These are phyloP conservation scores for Hartigia nigra DNA, from an alignment of 2,888 invertebrate species.

Conservation along the genomic window DNA sequence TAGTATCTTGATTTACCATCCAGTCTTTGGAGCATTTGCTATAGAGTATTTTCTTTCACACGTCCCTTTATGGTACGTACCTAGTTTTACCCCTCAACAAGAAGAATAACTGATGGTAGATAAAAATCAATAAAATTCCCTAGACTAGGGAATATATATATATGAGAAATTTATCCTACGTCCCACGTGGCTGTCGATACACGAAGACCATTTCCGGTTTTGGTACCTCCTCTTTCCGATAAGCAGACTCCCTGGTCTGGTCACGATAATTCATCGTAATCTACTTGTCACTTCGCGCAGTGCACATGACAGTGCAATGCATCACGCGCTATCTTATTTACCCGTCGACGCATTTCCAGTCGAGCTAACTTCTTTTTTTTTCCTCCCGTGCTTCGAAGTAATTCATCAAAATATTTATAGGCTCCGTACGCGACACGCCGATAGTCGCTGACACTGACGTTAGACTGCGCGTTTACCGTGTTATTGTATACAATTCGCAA, in stretches of 20 bases:
- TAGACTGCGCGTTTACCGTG: neutral
- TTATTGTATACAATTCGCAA: neutral
- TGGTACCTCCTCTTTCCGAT: neutral
- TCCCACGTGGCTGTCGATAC: neutral
- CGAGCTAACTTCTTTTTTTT: neutral
- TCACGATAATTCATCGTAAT: neutral
- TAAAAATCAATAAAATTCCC: neutral
- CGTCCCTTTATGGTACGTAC: neutral
- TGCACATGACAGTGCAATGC: neutral
- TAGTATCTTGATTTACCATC: conserved; percentile 59
- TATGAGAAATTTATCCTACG: neutral
- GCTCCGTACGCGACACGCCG: neutral
- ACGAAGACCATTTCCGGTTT: neutral
- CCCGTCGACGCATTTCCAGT: neutral
- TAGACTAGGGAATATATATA: neutral
- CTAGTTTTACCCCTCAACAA: neutral
- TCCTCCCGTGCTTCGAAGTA: neutral
- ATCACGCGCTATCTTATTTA: conserved; percentile 11
- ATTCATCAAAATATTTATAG: neutral
- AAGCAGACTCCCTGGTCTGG: neutral
- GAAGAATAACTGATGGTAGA: neutral
- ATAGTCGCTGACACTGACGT: neutral
- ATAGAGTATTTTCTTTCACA: neutral
- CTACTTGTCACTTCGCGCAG: neutral
- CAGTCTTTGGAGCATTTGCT: conserved; percentile 34